These are phyloP conservation scores for Torymus auratus DNA, from an alignment of 2,888 invertebrate species.

Conservation along the genomic window DNA sequence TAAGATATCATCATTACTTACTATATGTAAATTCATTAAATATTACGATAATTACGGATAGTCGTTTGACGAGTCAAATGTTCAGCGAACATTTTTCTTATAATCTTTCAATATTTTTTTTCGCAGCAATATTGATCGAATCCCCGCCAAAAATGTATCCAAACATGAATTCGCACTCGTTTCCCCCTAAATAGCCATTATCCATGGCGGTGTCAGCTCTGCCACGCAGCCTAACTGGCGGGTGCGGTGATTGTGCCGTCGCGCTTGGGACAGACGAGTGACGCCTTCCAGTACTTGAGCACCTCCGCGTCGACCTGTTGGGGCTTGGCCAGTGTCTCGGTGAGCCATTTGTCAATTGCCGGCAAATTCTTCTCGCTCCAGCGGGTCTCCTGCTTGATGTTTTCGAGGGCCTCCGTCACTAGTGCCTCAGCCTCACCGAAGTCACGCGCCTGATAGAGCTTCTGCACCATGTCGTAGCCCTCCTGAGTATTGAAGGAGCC, in stretches of 20 bases:
- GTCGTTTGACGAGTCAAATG: too few relatives aligned
- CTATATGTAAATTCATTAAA: too few relatives aligned
- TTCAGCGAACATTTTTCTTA: too few relatives aligned
- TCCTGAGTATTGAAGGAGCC: slow-evolving; percentile 86
- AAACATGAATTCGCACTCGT: background rate
- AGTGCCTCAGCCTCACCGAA: slow-evolving; percentile 86
- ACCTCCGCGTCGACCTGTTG: slow-evolving; percentile 17
- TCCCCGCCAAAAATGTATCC: too few relatives aligned
- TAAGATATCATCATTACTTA: too few relatives aligned
- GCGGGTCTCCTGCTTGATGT: slow-evolving; percentile 85
- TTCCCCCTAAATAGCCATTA: slow-evolving; percentile 6
- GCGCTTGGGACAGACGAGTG: slow-evolving; percentile 41
- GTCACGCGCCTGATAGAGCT: slow-evolving; percentile 82
- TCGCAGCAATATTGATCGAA: too few relatives aligned
- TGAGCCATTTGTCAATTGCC: slow-evolving; percentile 85
- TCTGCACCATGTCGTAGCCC: slow-evolving; percentile 84
- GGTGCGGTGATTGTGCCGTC: background rate
- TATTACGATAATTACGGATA: too few relatives aligned
- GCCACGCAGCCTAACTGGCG: background rate
- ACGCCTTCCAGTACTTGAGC: slow-evolving; percentile 49
- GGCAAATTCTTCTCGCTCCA: slow-evolving; percentile 88
- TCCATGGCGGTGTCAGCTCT: slow-evolving; percentile 10
- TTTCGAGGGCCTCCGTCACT: slow-evolving; percentile 84
- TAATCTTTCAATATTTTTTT: too few relatives aligned
- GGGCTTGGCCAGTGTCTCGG: slow-evolving; percentile 77